Conservation (phyloP, 2,888 invertebrate species). For the Agrenia bidenticulata region DNA sequence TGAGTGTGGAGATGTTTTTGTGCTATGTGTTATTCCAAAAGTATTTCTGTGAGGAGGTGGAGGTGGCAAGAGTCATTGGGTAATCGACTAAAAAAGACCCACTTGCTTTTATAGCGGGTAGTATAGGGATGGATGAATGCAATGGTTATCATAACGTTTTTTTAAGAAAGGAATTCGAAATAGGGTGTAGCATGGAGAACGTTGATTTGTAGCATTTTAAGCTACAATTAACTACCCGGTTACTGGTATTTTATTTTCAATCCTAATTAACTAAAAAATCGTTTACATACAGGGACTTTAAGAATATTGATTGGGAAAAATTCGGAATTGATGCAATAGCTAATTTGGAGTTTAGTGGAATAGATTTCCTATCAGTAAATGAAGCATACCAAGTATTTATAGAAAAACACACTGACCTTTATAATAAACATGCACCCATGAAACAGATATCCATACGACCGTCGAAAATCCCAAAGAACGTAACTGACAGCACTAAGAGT, state of each 20-base stretch:
- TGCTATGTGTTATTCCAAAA: conserved; percentile 6
- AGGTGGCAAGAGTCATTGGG: background rate
- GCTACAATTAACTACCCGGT: too few species aligned
- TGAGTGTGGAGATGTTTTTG: too few species aligned
- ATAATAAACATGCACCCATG: background rate
- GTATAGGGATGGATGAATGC: too few species aligned
- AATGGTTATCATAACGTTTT: too few species aligned
- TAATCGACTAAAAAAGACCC: conserved; percentile 4
- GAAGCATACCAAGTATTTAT: background rate
- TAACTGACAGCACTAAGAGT: background rate
- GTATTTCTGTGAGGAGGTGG: conserved; percentile 2
- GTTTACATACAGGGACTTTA: background rate
- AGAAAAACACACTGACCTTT: background rate
- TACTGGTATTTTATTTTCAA: too few species aligned
- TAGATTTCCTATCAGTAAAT: background rate
- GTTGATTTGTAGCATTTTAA: too few species aligned
- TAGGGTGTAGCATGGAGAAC: too few species aligned
- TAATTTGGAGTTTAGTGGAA: background rate
- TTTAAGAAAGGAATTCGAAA: too few species aligned
- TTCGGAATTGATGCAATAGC: background rate
- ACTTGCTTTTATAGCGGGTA: too few species aligned
- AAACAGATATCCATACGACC: background rate
- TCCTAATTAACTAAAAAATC: too few species aligned
- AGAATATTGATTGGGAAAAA: background rate
- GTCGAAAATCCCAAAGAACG: background rate